A percentile compares a stretch with the other conserved stretches of the same genome.
Evolutionary conservation across 2,888 invertebrate genomes (phyloP).

Genomic region (Schizotus pectinicornis): DNA sequence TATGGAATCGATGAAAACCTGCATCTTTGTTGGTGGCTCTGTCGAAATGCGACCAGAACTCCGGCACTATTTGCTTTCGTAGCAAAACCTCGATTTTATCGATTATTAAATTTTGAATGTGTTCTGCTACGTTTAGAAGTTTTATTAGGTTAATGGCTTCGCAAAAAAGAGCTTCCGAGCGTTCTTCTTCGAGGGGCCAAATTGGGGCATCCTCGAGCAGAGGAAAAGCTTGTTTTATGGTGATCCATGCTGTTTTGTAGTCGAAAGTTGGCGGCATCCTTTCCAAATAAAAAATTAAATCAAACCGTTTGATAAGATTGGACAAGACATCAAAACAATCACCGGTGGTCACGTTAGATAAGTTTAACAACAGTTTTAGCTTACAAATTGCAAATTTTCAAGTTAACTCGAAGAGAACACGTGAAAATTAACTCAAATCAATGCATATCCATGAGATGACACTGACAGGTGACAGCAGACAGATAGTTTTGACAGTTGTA

Average conservation of each 20-base stretch:
- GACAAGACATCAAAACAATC: no score
- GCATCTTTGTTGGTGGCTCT: slow-evolving; percentile 62
- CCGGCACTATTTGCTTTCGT: slow-evolving; percentile 66
- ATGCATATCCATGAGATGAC: no score
- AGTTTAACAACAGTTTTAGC: no score
- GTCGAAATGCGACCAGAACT: slow-evolving; percentile 71
- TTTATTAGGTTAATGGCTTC: slow-evolving; percentile 51
- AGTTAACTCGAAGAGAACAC: no score
- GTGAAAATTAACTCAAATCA: no score
- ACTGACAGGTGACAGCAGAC: no score
- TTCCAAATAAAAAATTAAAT: not conserved
- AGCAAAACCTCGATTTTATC: slow-evolving; percentile 66
- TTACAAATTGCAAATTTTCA: no score
- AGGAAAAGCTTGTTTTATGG: slow-evolving; percentile 48
- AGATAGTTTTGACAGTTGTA: no score
- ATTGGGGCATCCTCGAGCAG: slow-evolving; percentile 45
- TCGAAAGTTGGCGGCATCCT: slow-evolving; percentile 19
- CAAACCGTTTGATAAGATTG: not conserved
- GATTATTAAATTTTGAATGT: slow-evolving; percentile 57
- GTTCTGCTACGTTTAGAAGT: slow-evolving; percentile 46
- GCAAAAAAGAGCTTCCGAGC: slow-evolving; percentile 33
- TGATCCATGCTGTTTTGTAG: slow-evolving; percentile 40
- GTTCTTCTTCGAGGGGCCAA: slow-evolving; percentile 26
- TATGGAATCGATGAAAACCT: slow-evolving; percentile 70
- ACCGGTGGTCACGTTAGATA: no score